Evolutionary conservation across 2,113 vertebrate species (phyloP), one percentile per base, ranked within the genome.

Genomic region (Arothron firmamentum): DNA sequence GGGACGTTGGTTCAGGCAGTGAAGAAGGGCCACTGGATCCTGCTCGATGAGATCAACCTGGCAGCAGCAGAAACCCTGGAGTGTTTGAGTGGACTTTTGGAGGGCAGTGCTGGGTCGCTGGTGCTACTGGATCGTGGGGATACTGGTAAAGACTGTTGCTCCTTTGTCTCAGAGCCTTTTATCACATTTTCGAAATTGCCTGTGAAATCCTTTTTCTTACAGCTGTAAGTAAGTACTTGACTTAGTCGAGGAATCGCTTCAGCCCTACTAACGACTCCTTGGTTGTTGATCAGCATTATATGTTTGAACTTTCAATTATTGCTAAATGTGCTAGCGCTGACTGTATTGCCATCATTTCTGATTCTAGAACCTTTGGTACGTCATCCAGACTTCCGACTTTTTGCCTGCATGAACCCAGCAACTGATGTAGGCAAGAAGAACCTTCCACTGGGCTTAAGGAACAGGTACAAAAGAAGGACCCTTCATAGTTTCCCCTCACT

Each of bases 361-460:
- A 70, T 72, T 42, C 92, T 20, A 98, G 96, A 97, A 57, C 93
- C 96, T 5, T 83, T 99, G 65, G 78, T 93, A 56, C 94, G 96
- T 43, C 93, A 99, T 66, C 91, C 93, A 62, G 93, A 96, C 82
- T 99, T 99, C 84, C 91, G 87, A 38, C 89, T 99, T 60, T 99
- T 99, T 89, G 96, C 95, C 1, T 99, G 96, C 83, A 99, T 99
- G 97, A 99, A 99, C 79, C 97, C 97, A 65, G 96, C 97, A 56
- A 99, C 96, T 16, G 97, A 99, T 77, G 94, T 99, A 51, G 97
- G 96, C 45, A 99, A 99, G 84, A 93, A 91, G 83, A 98, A 99
- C 85, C 92, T 99, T 21, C 96, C 97, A 62, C 92, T 93, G 56
- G 96, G 97, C 79, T 94, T 99, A 79, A 93, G 97, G 80, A 99